phyloP scores from a whole-genome alignment of 2,113 vertebrate species.

The Xiphophorus hellerii region DNA sequence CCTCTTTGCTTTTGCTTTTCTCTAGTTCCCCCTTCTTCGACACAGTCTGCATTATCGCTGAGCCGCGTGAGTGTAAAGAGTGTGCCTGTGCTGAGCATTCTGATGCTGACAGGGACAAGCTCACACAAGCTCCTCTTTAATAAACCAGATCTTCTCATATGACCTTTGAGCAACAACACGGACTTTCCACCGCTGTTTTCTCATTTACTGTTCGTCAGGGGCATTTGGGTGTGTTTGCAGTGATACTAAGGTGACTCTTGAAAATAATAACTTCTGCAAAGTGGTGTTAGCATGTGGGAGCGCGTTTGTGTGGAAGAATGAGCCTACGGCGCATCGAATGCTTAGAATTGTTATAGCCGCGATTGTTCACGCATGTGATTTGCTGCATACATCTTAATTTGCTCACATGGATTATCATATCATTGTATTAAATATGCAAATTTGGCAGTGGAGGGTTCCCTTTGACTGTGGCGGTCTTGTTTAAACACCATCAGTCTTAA shows the following conservation, averaged over 20 bases:
- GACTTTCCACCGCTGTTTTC: slow-evolving; percentile 40
- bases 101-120: slow-evolving; percentile 57
- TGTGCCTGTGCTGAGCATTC: slow-evolving; percentile 67
- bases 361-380: slow-evolving; percentile 57
- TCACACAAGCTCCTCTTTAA: slow-evolving; percentile 71
- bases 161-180: slow-evolving; percentile 45
- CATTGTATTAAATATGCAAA: slow-evolving; percentile 75
- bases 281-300: slow-evolving; percentile 16
- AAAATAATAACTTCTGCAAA: slow-evolving; percentile 40
- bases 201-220: slow-evolving; percentile 24
- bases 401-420: slow-evolving; percentile 70
- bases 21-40: slow-evolving; percentile 30
- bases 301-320: slow-evolving; percentile 16
- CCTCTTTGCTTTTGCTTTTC: slow-evolving; percentile 12
- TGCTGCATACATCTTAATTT: slow-evolving; percentile 71
- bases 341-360: slow-evolving; percentile 42
- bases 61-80: slow-evolving; percentile 51
- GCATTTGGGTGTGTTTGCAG: slow-evolving; percentile 10
- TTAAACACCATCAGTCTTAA: slow-evolving; percentile 71
- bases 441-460: slow-evolving; percentile 63
- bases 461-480: slow-evolving; percentile 67
- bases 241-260: slow-evolving; percentile 9
- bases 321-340: slow-evolving; percentile 18
- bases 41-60: slow-evolving; percentile 65
- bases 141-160: slow-evolving; percentile 50